Evolutionary conservation across 2,797 vertebrate species (phyloP).

Genomic region (Arctocebus calabarensis): DNA sequence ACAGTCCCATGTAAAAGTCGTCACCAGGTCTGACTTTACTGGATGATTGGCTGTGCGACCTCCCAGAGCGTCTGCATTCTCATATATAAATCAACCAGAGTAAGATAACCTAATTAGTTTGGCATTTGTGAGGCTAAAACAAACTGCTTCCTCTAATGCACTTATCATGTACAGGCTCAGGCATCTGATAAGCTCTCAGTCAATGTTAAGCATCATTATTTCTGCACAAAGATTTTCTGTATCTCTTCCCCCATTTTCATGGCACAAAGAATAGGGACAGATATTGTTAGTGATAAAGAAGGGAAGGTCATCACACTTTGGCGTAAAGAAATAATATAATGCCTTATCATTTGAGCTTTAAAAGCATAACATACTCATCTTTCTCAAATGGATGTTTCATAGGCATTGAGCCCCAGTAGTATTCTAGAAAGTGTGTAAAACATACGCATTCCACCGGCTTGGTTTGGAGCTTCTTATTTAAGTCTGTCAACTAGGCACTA

Average conservation of each 20-base stretch:
- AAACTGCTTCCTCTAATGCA: not conserved
- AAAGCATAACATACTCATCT: not conserved
- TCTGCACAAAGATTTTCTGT: not conserved
- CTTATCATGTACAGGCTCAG: not conserved
- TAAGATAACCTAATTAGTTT: not conserved
- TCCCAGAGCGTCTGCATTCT: not conserved
- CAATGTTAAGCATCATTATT: not conserved
- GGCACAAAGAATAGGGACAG: not conserved
- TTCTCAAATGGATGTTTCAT: not conserved
- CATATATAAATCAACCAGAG: not conserved
- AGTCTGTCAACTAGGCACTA: not conserved
- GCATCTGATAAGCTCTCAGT: not conserved
- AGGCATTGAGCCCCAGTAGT: not conserved
- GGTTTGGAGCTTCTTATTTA: not conserved
- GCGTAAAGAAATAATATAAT: not conserved
- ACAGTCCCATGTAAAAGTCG: rapidly evolving
- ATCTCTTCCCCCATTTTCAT: not conserved
- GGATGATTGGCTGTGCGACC: rapidly evolving
- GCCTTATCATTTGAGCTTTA: not conserved
- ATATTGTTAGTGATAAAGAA: not conserved
- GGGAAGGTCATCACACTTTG: not conserved
- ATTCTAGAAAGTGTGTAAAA: not conserved
- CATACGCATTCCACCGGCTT: rapidly evolving
- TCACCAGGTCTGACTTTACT: not conserved
- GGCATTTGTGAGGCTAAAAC: not conserved